Conservation (phyloP, 1,140 invertebrate species). For the Dryas iulia region DNA sequence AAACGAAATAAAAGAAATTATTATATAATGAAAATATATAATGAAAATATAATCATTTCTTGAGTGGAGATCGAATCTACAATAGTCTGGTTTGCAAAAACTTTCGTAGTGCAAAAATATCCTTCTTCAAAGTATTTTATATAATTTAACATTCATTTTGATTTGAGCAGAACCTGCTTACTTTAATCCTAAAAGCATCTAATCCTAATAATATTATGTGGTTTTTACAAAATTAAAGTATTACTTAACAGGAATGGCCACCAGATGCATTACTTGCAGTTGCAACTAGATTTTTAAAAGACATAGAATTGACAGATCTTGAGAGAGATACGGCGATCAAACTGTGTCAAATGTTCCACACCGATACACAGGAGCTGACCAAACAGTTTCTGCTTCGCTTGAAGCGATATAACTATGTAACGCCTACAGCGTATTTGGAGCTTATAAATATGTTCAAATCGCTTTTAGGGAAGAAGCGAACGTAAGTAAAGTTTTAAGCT, state of each 20-base stretch:
- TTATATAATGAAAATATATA: too few relatives aligned
- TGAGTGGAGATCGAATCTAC: too few relatives aligned
- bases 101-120: too few relatives aligned
- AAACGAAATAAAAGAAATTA: too few relatives aligned
- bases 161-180: too few relatives aligned
- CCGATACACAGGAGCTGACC: conserved; percentile 89
- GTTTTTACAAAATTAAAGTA: conserved; percentile 5
- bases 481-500: conserved; percentile 74
- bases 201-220: too few relatives aligned
- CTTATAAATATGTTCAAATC: conserved; percentile 95
- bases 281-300: conserved; percentile 91
- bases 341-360: conserved; percentile 96
- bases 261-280: conserved; percentile 95
- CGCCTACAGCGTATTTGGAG: conserved; percentile 96
- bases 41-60: too few relatives aligned
- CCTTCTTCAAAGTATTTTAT: too few relatives aligned
- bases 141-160: too few relatives aligned
- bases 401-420: conserved; percentile 93
- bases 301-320: conserved; percentile 89
- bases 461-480: conserved; percentile 88
- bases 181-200: too few relatives aligned
- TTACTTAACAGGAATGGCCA: conserved; percentile 89
- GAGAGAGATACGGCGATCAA: conserved; percentile 88
- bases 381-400: conserved; percentile 86
- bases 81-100: too few relatives aligned